Evolutionary conservation across 2,888 invertebrate species (phyloP).

Genomic region (Troides helena): DNA sequence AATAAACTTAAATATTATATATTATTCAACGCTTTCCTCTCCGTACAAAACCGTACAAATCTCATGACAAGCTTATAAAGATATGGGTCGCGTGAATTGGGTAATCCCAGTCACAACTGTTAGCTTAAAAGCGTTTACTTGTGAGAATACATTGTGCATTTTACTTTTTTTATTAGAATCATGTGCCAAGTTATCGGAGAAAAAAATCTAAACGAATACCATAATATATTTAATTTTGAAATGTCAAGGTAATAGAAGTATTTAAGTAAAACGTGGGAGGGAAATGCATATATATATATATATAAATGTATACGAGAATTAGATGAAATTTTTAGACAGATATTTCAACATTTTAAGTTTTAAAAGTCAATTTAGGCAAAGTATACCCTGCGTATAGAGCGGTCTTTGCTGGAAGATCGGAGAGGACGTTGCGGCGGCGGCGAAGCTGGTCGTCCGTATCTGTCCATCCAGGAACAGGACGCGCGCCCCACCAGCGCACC

Average conservation of each 20-base stretch:
- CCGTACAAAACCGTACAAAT: neutral
- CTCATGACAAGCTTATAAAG: conserved; percentile 8
- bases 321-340: too few relatives aligned
- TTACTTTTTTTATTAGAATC: too few relatives aligned
- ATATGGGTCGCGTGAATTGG: conserved; percentile 1
- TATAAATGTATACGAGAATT: too few relatives aligned
- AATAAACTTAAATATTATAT: too few relatives aligned
- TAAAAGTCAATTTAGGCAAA: neutral
- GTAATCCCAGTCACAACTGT: conserved; percentile 13
- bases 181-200: too few relatives aligned
- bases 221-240: too few relatives aligned
- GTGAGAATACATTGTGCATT: neutral
- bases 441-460: conserved; percentile 93
- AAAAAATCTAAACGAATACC: too few relatives aligned
- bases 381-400: conserved; percentile 83
- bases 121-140: neutral
- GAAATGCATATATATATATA: too few relatives aligned
- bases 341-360: neutral
- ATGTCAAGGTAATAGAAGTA: too few relatives aligned
- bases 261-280: too few relatives aligned
- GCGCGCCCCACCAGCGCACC: conserved; percentile 88
- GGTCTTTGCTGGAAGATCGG: conserved; percentile 81
- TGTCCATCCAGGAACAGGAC: conserved; percentile 97
- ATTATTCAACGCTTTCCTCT: neutral
- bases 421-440: conserved; percentile 79